phyloP scores from a whole-genome alignment of 2,888 invertebrate species.

The Apotomis turbidana region DNA sequence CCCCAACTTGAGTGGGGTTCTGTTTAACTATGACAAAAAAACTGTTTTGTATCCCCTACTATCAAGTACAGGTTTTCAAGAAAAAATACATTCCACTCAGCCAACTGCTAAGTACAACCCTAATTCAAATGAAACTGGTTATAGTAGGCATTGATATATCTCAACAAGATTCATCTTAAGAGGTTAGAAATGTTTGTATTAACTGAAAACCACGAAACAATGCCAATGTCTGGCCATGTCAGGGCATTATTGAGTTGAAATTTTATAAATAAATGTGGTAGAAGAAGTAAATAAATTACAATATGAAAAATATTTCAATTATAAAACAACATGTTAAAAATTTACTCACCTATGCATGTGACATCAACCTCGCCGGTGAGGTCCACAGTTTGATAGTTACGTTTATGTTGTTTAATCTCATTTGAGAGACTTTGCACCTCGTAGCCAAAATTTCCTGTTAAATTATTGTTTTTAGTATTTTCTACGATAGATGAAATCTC shows the following conservation, averaged over 20 bases:
- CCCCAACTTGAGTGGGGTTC: too few relatives aligned
- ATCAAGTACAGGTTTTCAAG: too few relatives aligned
- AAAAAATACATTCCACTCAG: too few relatives aligned
- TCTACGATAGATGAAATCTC: conserved; percentile 24
- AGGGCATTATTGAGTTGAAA: background rate
- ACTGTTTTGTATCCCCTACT: too few relatives aligned
- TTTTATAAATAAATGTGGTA: background rate
- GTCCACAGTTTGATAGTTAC: conserved; percentile 67
- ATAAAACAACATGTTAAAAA: background rate
- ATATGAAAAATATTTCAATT: background rate
- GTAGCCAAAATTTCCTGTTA: conserved; percentile 47
- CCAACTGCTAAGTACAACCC: too few relatives aligned
- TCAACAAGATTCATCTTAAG: too few relatives aligned
- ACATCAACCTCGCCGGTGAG: conserved; percentile 55
- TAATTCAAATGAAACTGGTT: too few relatives aligned
- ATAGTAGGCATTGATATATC: too few relatives aligned
- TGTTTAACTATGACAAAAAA: too few relatives aligned
- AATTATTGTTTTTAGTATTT: conserved; percentile 43
- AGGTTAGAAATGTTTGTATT: too few relatives aligned
- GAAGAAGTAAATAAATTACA: background rate
- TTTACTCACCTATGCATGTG: conserved; percentile 17
- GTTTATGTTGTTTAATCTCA: conserved; percentile 62
- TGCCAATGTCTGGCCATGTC: too few relatives aligned
- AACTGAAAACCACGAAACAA: too few relatives aligned
- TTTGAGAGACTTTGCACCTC: conserved; percentile 57